Evolutionary conservation across 2,113 vertebrate genomes (phyloP).

Genomic region (Grantiella picta): DNA sequence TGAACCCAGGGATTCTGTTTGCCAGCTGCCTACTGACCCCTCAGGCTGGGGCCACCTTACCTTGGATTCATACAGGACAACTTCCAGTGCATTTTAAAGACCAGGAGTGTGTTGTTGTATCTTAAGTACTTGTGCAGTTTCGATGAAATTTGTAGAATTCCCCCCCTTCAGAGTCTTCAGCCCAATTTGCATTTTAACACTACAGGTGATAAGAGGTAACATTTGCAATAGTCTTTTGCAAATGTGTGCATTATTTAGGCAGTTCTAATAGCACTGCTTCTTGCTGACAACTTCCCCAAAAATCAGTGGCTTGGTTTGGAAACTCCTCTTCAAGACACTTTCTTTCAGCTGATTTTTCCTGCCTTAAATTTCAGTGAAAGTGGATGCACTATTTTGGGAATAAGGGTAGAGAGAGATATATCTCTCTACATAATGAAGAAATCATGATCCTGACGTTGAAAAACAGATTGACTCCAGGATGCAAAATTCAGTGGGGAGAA

Average conservation of each 20-base stretch:
- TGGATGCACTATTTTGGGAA: background rate
- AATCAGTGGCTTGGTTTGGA: background rate
- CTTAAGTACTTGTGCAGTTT: background rate
- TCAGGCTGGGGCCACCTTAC: accelerated
- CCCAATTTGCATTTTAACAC: background rate
- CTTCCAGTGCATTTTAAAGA: background rate
- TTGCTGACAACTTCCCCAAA: background rate
- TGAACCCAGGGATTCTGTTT: background rate
- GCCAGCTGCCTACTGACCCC: background rate
- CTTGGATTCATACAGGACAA: background rate
- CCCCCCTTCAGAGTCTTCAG: background rate
- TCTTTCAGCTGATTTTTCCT: background rate
- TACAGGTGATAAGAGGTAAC: background rate
- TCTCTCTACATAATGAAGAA: background rate
- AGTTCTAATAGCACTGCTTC: background rate
- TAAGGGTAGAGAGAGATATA: background rate
- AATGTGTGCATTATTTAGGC: accelerated
- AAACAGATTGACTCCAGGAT: background rate
- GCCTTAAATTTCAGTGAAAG: background rate
- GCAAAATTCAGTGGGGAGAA: background rate
- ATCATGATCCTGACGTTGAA: background rate
- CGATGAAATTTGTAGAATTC: background rate
- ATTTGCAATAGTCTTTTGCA: background rate
- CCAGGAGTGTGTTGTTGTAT: background rate
- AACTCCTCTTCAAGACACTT: background rate